A percentile compares a stretch with the other conserved stretches of the same genome.
phyloP scores from a whole-genome alignment of 2,113 vertebrate genomes.

The Pedetes capensis region DNA sequence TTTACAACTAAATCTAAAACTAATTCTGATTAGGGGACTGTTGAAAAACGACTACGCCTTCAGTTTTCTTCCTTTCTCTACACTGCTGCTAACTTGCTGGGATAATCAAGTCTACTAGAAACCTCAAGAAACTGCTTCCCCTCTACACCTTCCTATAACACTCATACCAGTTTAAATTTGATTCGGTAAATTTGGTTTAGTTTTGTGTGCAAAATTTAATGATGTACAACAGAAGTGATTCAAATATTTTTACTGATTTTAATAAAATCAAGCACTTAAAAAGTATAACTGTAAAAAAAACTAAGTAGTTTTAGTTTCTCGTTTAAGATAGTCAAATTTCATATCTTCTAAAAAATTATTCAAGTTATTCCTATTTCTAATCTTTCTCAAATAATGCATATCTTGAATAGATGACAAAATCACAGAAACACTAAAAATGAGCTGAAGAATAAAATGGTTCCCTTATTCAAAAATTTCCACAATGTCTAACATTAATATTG shows the following conservation, averaged over 20 bases:
- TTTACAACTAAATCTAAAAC: constrained; percentile 33
- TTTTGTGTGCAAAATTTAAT: constrained; percentile 36
- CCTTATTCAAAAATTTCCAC: not conserved
- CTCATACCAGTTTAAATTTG: not conserved
- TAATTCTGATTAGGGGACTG: not conserved
- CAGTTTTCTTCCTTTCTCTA: not conserved
- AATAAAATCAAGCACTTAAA: constrained; percentile 14
- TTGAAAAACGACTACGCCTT: not conserved
- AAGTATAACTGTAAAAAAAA: not conserved
- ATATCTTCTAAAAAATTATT: not conserved
- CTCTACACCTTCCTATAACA: not conserved
- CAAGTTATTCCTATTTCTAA: constrained; percentile 16
- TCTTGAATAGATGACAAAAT: not conserved
- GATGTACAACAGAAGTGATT: not conserved
- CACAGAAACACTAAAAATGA: constrained; percentile 13
- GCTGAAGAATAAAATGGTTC: not conserved
- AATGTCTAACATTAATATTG: not conserved
- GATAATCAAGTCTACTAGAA: constrained; percentile 18
- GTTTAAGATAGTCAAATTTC: not conserved
- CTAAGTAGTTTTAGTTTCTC: not conserved
- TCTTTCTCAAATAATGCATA: constrained; percentile 19
- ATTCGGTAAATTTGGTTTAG: not conserved
- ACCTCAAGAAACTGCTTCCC: not conserved
- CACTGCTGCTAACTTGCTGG: not conserved
- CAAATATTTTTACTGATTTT: not conserved